A percentile compares a stretch with the other conserved stretches of the same genome.
Evolutionary conservation across 2,797 vertebrate species (phyloP).

Genomic region (Picus viridis): DNA sequence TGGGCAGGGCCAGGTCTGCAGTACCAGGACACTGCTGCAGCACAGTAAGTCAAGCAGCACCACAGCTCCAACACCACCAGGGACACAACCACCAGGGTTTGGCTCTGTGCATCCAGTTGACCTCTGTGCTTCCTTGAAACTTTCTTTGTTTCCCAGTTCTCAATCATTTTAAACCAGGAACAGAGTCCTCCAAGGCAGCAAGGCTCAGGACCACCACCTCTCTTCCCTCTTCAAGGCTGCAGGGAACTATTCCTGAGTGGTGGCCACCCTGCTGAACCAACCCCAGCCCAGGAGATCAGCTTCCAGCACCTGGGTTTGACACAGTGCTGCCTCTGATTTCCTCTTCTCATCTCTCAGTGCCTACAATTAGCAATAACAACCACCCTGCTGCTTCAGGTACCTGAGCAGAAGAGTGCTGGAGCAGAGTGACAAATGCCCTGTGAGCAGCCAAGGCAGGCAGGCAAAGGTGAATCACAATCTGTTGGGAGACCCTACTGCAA

Average conservation of each 20-base stretch:
- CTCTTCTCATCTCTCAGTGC: background rate
- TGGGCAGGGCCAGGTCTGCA: background rate
- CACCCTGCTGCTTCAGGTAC: background rate
- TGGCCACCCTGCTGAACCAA: background rate
- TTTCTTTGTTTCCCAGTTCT: background rate
- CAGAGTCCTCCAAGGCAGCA: background rate
- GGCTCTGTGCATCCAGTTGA: background rate
- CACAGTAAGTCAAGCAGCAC: background rate
- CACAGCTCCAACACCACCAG: background rate
- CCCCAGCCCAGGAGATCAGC: background rate
- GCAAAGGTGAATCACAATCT: rapidly evolving
- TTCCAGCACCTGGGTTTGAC: background rate
- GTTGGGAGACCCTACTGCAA: background rate
- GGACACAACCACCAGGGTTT: background rate
- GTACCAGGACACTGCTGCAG: background rate
- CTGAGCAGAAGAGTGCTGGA: background rate
- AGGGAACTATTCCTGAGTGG: background rate
- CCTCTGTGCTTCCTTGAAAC: background rate
- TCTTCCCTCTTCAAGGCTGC: background rate
- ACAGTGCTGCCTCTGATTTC: background rate
- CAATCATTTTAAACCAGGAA: background rate
- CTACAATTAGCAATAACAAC: background rate
- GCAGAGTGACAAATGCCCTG: background rate
- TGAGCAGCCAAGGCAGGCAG: background rate
- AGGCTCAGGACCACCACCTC: background rate